A percentile compares a stretch with the other conserved stretches of the same genome.
These are phyloP conservation scores for Neotragus pygmaeus DNA, from an alignment of 2,113 vertebrate species.

Conservation along the genomic window DNA sequence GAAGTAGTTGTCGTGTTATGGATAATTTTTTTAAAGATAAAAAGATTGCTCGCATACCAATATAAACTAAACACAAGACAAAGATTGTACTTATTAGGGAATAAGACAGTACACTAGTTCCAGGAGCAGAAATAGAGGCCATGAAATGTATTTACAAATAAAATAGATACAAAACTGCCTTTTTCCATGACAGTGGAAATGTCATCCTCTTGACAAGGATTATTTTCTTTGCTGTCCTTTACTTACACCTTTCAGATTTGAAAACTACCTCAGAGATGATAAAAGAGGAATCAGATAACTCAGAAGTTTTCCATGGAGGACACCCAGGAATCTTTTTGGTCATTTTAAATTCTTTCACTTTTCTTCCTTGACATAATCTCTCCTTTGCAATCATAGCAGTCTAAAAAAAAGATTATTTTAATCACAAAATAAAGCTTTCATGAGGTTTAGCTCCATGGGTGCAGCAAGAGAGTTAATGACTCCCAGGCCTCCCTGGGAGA, in stretches of 20 bases:
- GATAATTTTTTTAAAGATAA: background rate
- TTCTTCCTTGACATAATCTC: background rate
- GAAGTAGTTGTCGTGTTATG: background rate
- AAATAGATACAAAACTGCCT: background rate
- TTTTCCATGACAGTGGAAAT: background rate
- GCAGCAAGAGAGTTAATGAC: background rate
- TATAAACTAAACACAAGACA: background rate
- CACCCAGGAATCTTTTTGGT: background rate
- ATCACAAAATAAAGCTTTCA: background rate
- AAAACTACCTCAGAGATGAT: background rate
- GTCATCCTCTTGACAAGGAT: background rate
- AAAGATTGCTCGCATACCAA: background rate
- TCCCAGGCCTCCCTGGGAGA: background rate
- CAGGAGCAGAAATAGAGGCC: background rate
- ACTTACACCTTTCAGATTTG: background rate
- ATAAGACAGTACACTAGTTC: background rate
- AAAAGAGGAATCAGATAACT: background rate
- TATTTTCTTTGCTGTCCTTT: background rate
- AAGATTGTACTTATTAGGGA: background rate
- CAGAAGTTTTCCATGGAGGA: background rate
- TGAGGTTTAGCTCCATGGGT: no score
- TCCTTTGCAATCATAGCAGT: background rate
- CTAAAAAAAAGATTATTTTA: background rate
- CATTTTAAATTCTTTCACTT: background rate
- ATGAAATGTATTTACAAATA: background rate